Evolutionary conservation across 2,888 invertebrate genomes (phyloP).

Genomic region (Hymenopus coronatus): DNA sequence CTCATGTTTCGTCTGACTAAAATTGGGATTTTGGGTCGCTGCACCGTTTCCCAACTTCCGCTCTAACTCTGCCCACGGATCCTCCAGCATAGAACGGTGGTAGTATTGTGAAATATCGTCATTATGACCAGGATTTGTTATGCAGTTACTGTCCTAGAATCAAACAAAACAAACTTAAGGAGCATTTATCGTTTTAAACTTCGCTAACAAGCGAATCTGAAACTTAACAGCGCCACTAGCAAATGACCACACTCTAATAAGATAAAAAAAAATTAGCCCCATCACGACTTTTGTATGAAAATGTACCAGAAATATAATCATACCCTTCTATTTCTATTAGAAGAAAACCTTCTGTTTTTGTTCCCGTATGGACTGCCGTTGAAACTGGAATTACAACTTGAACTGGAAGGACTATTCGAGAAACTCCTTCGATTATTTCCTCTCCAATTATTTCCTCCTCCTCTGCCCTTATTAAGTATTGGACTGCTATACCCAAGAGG

Average conservation of each 20-base stretch:
- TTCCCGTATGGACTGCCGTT: not conserved
- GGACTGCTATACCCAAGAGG: conserved; percentile 28
- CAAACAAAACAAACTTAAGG: conserved; percentile 15
- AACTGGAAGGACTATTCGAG: not conserved
- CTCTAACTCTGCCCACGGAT: conserved; percentile 34
- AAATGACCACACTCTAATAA: not conserved
- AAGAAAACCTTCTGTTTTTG: not conserved
- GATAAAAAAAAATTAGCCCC: not conserved
- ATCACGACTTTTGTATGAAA: not conserved
- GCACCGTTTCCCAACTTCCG: conserved; percentile 1
- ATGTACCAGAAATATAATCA: not conserved
- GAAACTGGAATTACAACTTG: not conserved
- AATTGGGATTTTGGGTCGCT: not conserved
- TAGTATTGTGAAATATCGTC: conserved; percentile 28
- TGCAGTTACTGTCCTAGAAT: conserved; percentile 11
- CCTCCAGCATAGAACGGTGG: conserved; percentile 34
- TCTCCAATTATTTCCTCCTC: conserved; percentile 13
- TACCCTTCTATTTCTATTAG: not conserved
- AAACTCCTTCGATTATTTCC: conserved; percentile 8
- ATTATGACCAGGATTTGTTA: conserved; percentile 3
- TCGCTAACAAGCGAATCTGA: not conserved
- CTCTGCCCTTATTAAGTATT: conserved; percentile 1
- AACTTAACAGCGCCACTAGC: not conserved
- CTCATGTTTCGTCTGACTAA: not conserved
- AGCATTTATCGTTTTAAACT: not conserved